Evolutionary conservation across 2,888 invertebrate species (phyloP).

Genomic region (Pollenia amentaria): DNA sequence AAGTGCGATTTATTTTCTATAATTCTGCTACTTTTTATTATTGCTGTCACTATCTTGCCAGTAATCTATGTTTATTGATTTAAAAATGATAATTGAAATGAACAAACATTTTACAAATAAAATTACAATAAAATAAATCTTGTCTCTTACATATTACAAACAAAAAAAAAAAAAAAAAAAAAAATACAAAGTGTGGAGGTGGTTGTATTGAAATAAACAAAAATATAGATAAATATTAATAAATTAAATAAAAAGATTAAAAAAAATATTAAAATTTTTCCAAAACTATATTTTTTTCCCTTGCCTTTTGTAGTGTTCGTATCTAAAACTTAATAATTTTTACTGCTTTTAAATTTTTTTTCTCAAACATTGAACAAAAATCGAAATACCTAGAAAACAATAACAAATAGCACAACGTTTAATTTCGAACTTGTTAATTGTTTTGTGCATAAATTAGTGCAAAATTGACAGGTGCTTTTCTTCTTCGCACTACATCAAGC

Average conservation of each 20-base stretch:
- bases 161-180: slow-evolving; percentile 37
- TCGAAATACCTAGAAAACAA: slow-evolving; percentile 13
- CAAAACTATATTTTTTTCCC: background rate
- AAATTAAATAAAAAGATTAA: background rate
- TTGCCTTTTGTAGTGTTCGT: background rate
- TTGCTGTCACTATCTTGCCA: slow-evolving; percentile 29
- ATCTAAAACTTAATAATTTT: slow-evolving; percentile 31
- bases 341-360: slow-evolving; percentile 12
- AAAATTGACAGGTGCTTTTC: slow-evolving; percentile 58
- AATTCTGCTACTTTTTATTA: slow-evolving; percentile 18
- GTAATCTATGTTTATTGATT: slow-evolving; percentile 44
- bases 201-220: slow-evolving; percentile 21
- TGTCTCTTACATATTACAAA: background rate
- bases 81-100: slow-evolving; percentile 27
- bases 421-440: slow-evolving; percentile 50
- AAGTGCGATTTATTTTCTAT: background rate
- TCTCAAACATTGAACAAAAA: slow-evolving; percentile 18
- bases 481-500: background rate
- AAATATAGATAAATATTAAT: background rate
- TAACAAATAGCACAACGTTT: slow-evolving; percentile 4
- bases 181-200: slow-evolving; percentile 43
- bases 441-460: slow-evolving; percentile 59
- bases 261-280: slow-evolving; percentile 10
- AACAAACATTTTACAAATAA: slow-evolving; percentile 7
- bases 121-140: slow-evolving; percentile 25